Evolutionary conservation across 2,888 invertebrate species (phyloP).

Genomic region (Protonemura montana): DNA sequence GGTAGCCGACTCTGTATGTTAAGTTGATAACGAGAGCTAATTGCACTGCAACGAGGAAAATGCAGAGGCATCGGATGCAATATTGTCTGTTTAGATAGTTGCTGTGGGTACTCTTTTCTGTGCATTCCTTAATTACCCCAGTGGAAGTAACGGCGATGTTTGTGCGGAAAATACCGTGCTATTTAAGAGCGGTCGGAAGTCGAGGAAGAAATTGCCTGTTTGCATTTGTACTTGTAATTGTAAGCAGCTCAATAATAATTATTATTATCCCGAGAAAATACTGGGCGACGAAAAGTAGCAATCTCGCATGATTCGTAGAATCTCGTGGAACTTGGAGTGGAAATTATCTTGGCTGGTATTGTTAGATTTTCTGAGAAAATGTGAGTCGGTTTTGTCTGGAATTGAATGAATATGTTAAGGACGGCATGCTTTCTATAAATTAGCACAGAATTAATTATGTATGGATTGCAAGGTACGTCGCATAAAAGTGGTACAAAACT

Average conservation of each 20-base stretch:
- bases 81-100: too few species aligned
- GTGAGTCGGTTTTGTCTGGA: neutral
- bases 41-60: neutral
- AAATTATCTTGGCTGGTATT: neutral
- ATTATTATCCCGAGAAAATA: neutral
- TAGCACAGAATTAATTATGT: too few species aligned
- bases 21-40: neutral
- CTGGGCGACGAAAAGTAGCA: neutral
- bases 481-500: too few species aligned
- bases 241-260: neutral
- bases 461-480: too few species aligned
- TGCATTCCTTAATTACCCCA: too few species aligned
- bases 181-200: too few species aligned
- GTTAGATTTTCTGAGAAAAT: neutral
- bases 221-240: neutral
- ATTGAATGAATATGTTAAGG: too few species aligned
- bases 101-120: too few species aligned
- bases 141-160: too few species aligned
- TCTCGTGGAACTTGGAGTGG: neutral
- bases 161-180: neutral
- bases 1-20: neutral
- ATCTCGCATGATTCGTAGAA: neutral
- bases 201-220: neutral
- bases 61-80: neutral
- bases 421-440: too few species aligned